A percentile compares a stretch with the other conserved stretches of the same genome.
Evolutionary conservation across 2,113 vertebrate species (phyloP).

Genomic region (Sula dactylatra): DNA sequence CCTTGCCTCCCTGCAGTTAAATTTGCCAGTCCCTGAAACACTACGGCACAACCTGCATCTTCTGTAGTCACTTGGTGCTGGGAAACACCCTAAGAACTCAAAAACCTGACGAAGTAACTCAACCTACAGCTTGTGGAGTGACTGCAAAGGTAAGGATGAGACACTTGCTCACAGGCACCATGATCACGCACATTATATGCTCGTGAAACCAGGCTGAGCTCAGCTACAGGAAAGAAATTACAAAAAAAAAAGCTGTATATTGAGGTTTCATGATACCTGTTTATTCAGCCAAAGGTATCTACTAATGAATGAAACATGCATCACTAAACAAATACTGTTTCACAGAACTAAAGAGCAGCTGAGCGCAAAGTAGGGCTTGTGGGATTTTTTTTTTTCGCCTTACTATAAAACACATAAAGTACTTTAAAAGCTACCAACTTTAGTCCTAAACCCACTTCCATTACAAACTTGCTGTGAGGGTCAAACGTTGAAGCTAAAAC

Average conservation of each 20-base stretch:
- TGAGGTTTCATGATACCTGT: background rate
- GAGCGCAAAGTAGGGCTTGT: background rate
- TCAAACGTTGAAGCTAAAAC: background rate
- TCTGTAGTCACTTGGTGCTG: background rate
- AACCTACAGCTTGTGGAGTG: background rate
- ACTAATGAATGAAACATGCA: background rate
- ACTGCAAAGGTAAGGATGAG: background rate
- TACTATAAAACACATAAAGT: background rate
- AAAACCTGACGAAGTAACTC: background rate
- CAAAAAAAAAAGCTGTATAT: background rate
- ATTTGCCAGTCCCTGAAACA: background rate
- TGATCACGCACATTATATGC: rapidly evolving
- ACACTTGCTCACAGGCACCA: too few species aligned
- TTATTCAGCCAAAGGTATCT: background rate
- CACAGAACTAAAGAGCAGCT: background rate
- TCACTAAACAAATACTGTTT: background rate
- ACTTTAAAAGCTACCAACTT: background rate
- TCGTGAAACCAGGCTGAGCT: background rate
- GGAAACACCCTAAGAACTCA: rapidly evolving
- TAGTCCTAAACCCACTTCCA: background rate
- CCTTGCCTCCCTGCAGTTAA: background rate
- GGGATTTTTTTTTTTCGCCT: background rate
- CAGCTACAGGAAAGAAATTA: background rate
- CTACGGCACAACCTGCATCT: background rate
- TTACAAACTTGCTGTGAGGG: background rate